A percentile compares a stretch with the other conserved stretches of the same genome.
Conservation (phyloP, 2,113 vertebrate genomes). For the Lepus europaeus region DNA sequence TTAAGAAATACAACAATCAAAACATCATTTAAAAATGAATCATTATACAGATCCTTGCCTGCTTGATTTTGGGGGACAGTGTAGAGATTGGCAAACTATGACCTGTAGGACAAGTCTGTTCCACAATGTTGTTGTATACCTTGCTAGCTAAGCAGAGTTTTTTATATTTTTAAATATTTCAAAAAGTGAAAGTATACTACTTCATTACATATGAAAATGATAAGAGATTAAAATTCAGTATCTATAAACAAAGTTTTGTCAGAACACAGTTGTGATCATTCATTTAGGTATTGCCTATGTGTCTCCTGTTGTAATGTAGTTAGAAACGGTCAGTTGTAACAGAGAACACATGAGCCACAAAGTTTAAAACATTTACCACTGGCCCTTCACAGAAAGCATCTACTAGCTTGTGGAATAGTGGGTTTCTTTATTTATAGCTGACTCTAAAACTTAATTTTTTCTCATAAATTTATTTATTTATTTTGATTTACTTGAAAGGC, state of each 20-base stretch:
- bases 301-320: not conserved
- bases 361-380: constrained; percentile 9
- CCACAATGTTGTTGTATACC: not conserved
- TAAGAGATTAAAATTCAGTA: constrained; percentile 28
- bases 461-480: no score
- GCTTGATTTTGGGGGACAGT: not conserved
- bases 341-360: not conserved
- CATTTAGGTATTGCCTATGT: not conserved
- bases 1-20: constrained; percentile 19
- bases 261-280: not conserved
- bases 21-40: not conserved
- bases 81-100: not conserved
- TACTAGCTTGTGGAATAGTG: not conserved
- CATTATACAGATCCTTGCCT: not conserved
- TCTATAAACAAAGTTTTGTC: constrained; percentile 49
- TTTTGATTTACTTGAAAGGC: no score
- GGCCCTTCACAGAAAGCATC: not conserved
- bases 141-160: not conserved
- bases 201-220: not conserved
- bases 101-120: not conserved
- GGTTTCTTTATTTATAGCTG: not conserved
- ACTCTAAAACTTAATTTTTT: constrained; percentile 7
- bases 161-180: constrained; percentile 16
- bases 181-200: not conserved
- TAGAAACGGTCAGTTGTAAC: not conserved